Evolutionary conservation across 2,113 vertebrate genomes (phyloP).

Genomic region (Ceyx margarethae): DNA sequence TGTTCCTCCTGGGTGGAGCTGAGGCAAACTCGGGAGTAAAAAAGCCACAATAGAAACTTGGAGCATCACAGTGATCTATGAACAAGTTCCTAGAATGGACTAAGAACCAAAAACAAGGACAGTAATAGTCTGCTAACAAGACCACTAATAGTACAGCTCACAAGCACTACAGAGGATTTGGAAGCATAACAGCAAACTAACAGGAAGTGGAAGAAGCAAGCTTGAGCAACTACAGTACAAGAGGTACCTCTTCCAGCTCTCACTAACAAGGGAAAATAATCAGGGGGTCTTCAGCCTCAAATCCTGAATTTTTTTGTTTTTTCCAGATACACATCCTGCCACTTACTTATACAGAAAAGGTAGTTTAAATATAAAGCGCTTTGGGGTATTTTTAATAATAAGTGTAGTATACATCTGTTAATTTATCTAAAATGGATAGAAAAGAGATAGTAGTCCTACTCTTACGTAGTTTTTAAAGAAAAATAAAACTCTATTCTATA

Average conservation of each 20-base stretch:
- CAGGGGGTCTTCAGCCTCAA: neutral
- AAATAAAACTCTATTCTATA: neutral
- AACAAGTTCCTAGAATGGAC: neutral
- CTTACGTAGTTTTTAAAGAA: neutral
- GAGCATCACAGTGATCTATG: neutral
- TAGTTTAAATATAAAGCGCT: neutral
- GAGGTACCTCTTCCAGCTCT: neutral
- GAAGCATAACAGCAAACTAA: accelerated
- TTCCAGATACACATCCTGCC: neutral
- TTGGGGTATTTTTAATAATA: neutral
- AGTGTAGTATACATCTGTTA: neutral
- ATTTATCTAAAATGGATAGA: neutral
- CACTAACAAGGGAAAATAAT: neutral
- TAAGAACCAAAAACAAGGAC: neutral
- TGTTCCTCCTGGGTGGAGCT: neutral
- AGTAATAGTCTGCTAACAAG: neutral
- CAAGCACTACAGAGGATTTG: neutral
- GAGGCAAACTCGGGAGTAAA: neutral
- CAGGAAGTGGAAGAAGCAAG: neutral
- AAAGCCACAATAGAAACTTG: neutral
- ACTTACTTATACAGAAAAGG: neutral
- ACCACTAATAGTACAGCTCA: accelerated
- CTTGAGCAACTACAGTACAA: neutral
- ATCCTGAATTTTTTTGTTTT: neutral
- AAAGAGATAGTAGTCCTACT: neutral